Base-by-base conservation (phyloP, 2,888 invertebrate genomes). In the Diploptera punctata region DNA sequence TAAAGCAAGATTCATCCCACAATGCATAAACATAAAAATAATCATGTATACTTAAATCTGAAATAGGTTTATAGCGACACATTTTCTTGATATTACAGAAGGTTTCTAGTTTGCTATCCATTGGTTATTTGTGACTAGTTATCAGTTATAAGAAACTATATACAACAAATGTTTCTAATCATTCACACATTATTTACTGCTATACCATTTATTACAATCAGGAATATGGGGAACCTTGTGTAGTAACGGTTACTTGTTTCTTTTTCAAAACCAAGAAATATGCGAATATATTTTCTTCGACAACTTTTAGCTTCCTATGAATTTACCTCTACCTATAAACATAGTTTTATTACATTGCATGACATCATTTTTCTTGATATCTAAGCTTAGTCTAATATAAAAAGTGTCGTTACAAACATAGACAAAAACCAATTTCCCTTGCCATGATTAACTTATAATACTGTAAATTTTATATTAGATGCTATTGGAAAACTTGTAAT, bases 271-370 rank as follows among this genome's bases (percentile, higher is more conserved):
- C n/a, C n/a, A 38, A 38, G 38, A 24, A 52, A 24, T 52, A 52
- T 52, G 21, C 10, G 24, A 21, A 52, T 21, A 24, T 52, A 21
- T 5, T 52, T 13, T 52, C 24, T 7, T 3, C 13, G 24, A 24
- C 5, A 5, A 3, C 13, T 24, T 21, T 52, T 29, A 57, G 57
- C 57, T 29, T 4, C 29, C 57, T 29, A 29, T 1, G 33, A 7
- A n/a, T 57, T 31, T 0, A 2, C n/a, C 5, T 57, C 57, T 57
- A 29, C 26, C 57, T 57, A 57, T 57, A 57, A 57, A 57, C 26
- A 57, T 57, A 57, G 26, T 54, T 54, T 54, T 54, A 54, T 54
- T 24, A 54, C 24, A 54, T 10, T 29, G 29, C 26, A 57, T 57
- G n/a, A n/a, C n/a, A n/a, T n/a, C n/a, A n/a, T n/a, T n/a, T n/a